Evolutionary conservation across 2,113 vertebrate species (phyloP).

Genomic region (Amazona guildingii): DNA sequence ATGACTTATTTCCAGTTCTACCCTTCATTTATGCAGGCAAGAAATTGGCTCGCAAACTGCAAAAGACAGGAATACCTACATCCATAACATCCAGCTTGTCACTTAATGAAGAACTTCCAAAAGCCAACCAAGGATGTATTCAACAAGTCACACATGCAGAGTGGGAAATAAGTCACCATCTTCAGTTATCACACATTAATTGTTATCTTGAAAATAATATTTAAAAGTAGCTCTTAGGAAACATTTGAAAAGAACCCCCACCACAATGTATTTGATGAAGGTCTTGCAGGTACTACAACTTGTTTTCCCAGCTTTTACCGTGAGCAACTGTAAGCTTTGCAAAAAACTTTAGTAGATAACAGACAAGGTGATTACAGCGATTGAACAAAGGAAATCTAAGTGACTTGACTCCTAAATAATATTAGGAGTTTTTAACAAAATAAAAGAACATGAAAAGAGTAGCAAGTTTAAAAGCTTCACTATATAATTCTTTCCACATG

Average conservation of each 20-base stretch:
- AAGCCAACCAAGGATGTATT: not conserved
- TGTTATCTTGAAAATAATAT: not conserved
- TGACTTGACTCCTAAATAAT: not conserved
- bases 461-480: not conserved
- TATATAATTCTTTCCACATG: not conserved
- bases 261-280: not conserved
- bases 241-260: not conserved
- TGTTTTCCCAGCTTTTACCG: not conserved
- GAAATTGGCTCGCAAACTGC: not conserved
- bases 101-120: not conserved
- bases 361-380: not conserved
- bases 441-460: not conserved
- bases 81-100: not conserved
- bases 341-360: not conserved
- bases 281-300: not conserved
- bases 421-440: not conserved
- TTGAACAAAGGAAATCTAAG: not conserved
- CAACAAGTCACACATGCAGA: not conserved
- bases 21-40: not conserved
- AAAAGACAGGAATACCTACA: not conserved
- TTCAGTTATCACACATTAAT: not conserved
- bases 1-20: not conserved
- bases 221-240: not conserved
- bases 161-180: not conserved
- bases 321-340: not conserved